These are phyloP conservation scores for Cebidichthys violaceus DNA, from an alignment of 2,113 vertebrate genomes.

Conservation along the genomic window DNA sequence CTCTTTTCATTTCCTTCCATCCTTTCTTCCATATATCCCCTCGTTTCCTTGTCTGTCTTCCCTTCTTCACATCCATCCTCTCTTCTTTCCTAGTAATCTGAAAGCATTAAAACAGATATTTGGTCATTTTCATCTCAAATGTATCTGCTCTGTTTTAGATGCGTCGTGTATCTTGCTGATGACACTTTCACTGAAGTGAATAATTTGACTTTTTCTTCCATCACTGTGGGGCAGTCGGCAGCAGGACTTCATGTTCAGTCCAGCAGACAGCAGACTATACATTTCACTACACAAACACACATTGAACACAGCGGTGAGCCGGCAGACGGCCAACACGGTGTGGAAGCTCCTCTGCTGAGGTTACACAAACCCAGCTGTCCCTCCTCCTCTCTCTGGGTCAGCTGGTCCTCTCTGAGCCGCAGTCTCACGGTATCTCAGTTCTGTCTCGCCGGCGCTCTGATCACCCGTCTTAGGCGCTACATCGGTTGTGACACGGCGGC, in stretches of 20 bases:
- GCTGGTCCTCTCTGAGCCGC: slow-evolving; percentile 1
- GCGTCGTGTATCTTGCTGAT: not conserved
- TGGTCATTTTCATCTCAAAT: no score
- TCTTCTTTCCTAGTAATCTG: not conserved
- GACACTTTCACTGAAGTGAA: not conserved
- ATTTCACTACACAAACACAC: slow-evolving; percentile 57
- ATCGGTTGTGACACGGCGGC: slow-evolving; percentile 29
- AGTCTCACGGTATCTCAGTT: not conserved
- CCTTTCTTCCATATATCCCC: not conserved
- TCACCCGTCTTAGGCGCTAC: not conserved
- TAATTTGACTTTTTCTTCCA: not conserved
- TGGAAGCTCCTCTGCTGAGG: slow-evolving; percentile 13
- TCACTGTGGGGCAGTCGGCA: not conserved
- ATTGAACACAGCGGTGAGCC: not conserved
- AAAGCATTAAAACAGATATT: not conserved
- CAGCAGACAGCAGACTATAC: slow-evolving; percentile 49
- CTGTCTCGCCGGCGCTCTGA: slow-evolving; percentile 27
- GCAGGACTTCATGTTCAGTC: not conserved
- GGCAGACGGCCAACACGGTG: slow-evolving; percentile 44
- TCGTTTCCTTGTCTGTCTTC: not conserved
- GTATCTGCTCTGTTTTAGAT: not conserved
- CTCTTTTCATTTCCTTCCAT: not conserved
- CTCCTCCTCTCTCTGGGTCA: not conserved
- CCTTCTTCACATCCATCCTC: no score
- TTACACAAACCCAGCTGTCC: slow-evolving; percentile 49